Conservation (phyloP, 2,797 vertebrate species). For the Danio albolineatus region DNA sequence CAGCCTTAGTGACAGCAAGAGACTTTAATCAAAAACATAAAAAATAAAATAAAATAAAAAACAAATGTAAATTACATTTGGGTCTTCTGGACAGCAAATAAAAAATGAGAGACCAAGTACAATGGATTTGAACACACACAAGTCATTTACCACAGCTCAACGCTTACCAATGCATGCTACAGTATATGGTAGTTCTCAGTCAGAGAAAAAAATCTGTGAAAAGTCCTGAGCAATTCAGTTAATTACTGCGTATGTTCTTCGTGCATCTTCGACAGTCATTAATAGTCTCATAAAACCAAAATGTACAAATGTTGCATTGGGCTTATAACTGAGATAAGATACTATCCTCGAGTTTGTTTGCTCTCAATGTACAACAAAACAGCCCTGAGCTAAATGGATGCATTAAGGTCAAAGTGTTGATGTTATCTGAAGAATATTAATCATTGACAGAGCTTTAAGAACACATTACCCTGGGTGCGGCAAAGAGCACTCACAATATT, state of each 20-base stretch:
- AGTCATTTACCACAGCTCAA: background rate
- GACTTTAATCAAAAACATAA: background rate
- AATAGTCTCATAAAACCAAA: conserved; percentile 13
- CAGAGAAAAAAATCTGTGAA: background rate
- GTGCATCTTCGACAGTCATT: background rate
- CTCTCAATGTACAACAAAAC: conserved; percentile 57
- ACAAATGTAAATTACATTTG: background rate
- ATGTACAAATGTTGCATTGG: background rate
- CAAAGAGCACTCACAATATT: too few relatives aligned
- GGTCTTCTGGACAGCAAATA: background rate
- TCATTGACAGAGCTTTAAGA: conserved; percentile 60
- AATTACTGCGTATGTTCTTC: background rate
- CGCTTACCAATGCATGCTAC: background rate
- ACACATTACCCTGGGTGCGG: background rate
- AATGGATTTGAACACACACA: background rate
- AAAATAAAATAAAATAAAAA: too few relatives aligned
- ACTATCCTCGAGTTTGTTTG: conserved; percentile 52
- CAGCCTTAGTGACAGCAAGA: background rate
- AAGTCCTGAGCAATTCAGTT: background rate
- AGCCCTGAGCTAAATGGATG: conserved; percentile 32
- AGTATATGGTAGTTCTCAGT: background rate
- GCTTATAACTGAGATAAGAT: conserved; percentile 20
- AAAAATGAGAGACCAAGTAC: background rate
- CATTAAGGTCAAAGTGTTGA: conserved; percentile 64
- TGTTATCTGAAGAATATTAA: conserved; percentile 64